Evolutionary conservation across 1,140 invertebrate species (phyloP).

Genomic region (Drosophila sproati): DNA sequence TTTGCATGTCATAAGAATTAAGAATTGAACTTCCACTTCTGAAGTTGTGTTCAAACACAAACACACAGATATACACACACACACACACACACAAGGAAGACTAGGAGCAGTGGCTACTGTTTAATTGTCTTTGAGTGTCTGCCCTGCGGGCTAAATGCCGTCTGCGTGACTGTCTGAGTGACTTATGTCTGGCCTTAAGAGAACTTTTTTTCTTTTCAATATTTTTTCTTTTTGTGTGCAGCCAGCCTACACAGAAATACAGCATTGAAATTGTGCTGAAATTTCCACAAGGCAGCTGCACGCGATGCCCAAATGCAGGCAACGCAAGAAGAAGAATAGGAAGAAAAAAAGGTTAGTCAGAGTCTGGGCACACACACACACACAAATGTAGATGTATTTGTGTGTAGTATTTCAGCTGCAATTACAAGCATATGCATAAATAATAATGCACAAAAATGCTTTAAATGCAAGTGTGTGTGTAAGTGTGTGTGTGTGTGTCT

Average conservation of each 20-base stretch:
- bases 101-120: conserved; percentile 31
- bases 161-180: conserved; percentile 71
- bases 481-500: conserved; percentile 14
- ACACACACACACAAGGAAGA: conserved; percentile 43
- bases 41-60: not conserved
- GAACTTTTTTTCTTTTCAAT: conserved; percentile 51
- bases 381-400: conserved; percentile 27
- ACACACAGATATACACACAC: conserved; percentile 1
- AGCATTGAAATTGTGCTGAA: conserved; percentile 72
- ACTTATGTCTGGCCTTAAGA: conserved; percentile 82
- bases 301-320: conserved; percentile 56
- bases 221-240: conserved; percentile 27
- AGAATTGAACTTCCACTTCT: not conserved
- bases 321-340: conserved; percentile 18
- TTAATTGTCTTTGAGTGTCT: conserved; percentile 78
- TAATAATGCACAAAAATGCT: conserved; percentile 81
- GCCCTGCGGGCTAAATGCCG: conserved; percentile 44
- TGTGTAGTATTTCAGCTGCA: conserved; percentile 22
- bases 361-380: conserved; percentile 46
- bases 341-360: conserved; percentile 27
- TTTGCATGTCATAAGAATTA: conserved; percentile 1
- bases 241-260: conserved; percentile 69
- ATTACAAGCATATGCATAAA: conserved; percentile 80
- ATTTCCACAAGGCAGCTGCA: conserved; percentile 43
- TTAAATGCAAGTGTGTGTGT: conserved; percentile 60